These are phyloP conservation scores for Notothenia rossii DNA, from an alignment of 2,113 vertebrate species.

Conservation along the genomic window DNA sequence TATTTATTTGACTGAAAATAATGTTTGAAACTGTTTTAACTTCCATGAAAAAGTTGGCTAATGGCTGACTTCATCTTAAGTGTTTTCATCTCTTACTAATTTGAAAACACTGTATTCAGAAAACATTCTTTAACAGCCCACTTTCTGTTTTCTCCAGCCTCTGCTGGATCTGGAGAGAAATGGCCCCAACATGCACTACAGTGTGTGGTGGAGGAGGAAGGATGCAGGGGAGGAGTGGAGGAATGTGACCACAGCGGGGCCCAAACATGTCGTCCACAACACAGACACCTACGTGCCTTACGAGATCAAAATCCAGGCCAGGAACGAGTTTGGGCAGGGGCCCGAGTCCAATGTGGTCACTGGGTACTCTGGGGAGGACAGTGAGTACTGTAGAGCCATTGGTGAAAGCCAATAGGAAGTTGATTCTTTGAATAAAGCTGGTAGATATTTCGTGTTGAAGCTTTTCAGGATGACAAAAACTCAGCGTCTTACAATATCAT, in stretches of 20 bases:
- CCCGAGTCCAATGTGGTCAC: constrained; percentile 89
- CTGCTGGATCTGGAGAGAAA: constrained; percentile 88
- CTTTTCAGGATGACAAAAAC: neutral
- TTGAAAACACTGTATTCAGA: neutral
- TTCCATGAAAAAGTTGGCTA: too few species aligned
- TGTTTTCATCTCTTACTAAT: neutral
- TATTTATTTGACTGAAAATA: neutral
- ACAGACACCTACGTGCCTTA: constrained; percentile 93
- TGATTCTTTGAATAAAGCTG: neutral
- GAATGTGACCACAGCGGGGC: constrained; percentile 83
- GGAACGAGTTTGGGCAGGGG: constrained; percentile 91
- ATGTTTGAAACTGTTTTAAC: too few species aligned
- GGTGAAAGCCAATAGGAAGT: neutral
- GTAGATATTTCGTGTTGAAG: neutral
- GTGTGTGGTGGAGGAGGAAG: constrained; percentile 89
- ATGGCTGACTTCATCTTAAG: too few species aligned
- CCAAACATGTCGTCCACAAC: constrained; percentile 86
- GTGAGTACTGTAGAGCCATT: constrained; percentile 81
- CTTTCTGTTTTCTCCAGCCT: constrained; percentile 41
- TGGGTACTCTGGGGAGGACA: constrained; percentile 95
- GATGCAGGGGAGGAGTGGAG: constrained; percentile 88
- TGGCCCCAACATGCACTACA: constrained; percentile 91
- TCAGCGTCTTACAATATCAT: neutral
- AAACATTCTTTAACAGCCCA: neutral
- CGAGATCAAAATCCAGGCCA: constrained; percentile 93